Evolutionary conservation across 2,888 invertebrate genomes (phyloP), one percentile per base, ranked within the genome.

Genomic region (Diarsia mendica): DNA sequence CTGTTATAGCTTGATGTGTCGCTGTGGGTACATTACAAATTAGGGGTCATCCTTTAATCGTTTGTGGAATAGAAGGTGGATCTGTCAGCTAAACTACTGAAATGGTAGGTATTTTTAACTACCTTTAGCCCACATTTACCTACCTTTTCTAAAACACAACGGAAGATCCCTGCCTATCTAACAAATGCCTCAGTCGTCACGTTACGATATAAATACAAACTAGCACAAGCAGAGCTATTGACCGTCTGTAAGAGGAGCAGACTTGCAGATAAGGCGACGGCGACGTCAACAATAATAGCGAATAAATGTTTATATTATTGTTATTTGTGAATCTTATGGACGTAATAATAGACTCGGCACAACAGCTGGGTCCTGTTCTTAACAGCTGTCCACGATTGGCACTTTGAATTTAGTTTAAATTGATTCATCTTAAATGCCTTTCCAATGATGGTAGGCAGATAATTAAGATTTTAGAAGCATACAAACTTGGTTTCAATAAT

Each of bases 211-310:
- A 65, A 67, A 64, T 64, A 83, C 64, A n/a, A 83, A 79, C 39
- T 83, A 33, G 75, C 39, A 11, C 70, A 64, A 20, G 53, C 75
- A 69, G 60, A 71, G 80, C 75, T 75, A 71, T 75, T 82, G 84
- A 83, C 84, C 75, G 75, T 75, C 49, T 28, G 18, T 23, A 51
- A 48, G 60, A 67, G 39, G 44, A 70, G 69, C 11, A 51, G 9
- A 23, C 46, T 49, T 23, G 15, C 6, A 55, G 82, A 82, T 80
- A 82, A 82, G 60, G 55, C 20, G 39, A 60, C 53, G 60, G 55
- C 20, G 39, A 60, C 53, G 55, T 65, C 70, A 70, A 83, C 51
- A 83, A 66, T 71, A 71, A 68, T 55, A 78, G 49, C 46, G 15
- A 83, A 65, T 23, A n/a, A 23, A 61, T 67, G 33, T 74, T 69